Evolutionary conservation across 2,113 vertebrate genomes (phyloP), one percentile per base, ranked within the genome.

Genomic region (Dendropsophus ebraccatus): DNA sequence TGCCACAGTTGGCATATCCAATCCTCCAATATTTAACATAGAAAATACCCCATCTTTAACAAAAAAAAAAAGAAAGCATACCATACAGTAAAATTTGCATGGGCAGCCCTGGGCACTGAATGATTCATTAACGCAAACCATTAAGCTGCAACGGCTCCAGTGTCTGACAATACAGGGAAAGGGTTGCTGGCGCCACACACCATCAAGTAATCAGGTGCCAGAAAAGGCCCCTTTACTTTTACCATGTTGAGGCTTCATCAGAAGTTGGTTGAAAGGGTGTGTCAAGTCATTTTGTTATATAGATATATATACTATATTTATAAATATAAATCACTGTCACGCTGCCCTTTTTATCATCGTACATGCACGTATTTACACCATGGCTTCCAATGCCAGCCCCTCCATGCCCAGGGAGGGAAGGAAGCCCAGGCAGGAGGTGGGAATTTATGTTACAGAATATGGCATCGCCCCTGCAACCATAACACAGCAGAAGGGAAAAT

Each of bases 341-440:
- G n/a, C 84, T 80, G 85, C 85, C 84, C 56, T 62, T 70, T 85
- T 54, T 58, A 1, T 52, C 37, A 73, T 72, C 77, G 52, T 58
- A 87, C 85, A 81, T 87, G 85, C 85, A 87, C 85, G 21, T 87
- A 87, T 81, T 74, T 87, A 87, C 85, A 87, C n/a, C 67, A n/a
- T 74, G 37, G 78, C 85, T 87, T 81, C 85, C 85, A 56, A 69
- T 81, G 77, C 85, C 85, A 74, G 85, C 78, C 78, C 78, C 85
- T 87, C 85, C 84, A 79, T 52, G 49, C 62, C 84, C 85, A 81
- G 69, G 85, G 69, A 87, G 77, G 77, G 65, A 81, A 81, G 77
- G 78, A 87, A 81, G 67, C 78, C 73, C n/a, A 37, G 85, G 19
- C 41, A 32, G 45, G 25, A 81, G n/a, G n/a, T 73, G 49, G 19